Conservation (phyloP, 1,140 invertebrate genomes). For the Lepidurus packardi region DNA sequence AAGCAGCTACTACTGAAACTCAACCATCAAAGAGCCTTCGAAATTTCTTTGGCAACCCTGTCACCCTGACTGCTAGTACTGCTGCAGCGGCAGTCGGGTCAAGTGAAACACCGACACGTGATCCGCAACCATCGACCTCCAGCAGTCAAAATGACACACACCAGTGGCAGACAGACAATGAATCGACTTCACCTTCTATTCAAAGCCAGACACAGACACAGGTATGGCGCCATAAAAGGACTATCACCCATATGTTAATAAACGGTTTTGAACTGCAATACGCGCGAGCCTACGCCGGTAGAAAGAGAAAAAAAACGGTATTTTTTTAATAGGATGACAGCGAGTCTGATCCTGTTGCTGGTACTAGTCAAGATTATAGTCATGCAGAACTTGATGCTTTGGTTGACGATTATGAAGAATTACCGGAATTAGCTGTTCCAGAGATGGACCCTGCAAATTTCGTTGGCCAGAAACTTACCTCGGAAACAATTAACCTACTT, state of each 20-base stretch:
- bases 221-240: background rate
- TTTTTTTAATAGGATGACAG: background rate
- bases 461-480: background rate
- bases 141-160: background rate
- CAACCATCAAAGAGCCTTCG: background rate
- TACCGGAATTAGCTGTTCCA: background rate
- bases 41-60: background rate
- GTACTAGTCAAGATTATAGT: background rate
- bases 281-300: too few species aligned
- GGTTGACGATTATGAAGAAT: constrained; percentile 13
- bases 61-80: background rate
- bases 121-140: background rate
- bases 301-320: too few species aligned
- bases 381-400: background rate
- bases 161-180: background rate
- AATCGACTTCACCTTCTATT: background rate
- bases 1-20: background rate
- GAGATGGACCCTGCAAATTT: background rate
- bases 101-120: background rate
- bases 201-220: background rate
- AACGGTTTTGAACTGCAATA: too few species aligned
- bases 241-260: background rate
- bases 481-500: constrained; percentile 2
- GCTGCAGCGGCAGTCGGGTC: background rate
- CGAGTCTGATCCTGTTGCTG: background rate